A percentile compares a stretch with the other conserved stretches of the same genome.
Conservation (phyloP, 2,797 vertebrate genomes). For the Mustela erminea region DNA sequence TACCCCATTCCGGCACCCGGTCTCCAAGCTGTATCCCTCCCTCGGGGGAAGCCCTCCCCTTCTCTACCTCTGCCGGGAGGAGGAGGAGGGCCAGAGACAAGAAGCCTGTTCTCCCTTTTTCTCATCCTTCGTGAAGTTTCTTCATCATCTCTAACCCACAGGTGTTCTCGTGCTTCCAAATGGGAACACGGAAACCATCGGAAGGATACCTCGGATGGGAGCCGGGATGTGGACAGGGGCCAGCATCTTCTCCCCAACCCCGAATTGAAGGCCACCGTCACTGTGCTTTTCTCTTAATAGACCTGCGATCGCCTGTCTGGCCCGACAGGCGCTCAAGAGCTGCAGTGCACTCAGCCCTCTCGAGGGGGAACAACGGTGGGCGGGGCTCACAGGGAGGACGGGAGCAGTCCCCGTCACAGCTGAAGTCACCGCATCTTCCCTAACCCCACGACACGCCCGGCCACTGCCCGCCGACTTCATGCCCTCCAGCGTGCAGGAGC, state of each 20-base stretch:
- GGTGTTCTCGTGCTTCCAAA: background rate
- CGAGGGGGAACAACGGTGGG: background rate
- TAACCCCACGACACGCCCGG: too few species aligned
- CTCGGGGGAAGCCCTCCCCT: background rate
- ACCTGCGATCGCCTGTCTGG: too few species aligned
- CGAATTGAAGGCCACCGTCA: background rate
- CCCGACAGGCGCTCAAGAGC: background rate
- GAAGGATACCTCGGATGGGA: too few species aligned
- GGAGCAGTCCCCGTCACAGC: too few species aligned
- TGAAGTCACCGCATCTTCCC: too few species aligned
- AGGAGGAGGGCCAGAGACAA: background rate
- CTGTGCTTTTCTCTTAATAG: too few species aligned
- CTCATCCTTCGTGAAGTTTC: background rate
- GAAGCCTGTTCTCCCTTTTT: background rate
- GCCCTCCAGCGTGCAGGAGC: too few species aligned
- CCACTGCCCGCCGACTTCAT: too few species aligned
- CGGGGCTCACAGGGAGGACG: background rate
- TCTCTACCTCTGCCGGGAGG: background rate
- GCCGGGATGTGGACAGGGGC: too few species aligned
- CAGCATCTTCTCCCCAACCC: background rate
- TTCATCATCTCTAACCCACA: background rate
- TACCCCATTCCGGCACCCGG: rapidly evolving
- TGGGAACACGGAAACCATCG: too few species aligned
- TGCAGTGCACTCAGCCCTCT: background rate
- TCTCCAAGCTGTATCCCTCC: background rate